Conservation (phyloP, 1,140 invertebrate species). For the Drosophila murphyi region DNA sequence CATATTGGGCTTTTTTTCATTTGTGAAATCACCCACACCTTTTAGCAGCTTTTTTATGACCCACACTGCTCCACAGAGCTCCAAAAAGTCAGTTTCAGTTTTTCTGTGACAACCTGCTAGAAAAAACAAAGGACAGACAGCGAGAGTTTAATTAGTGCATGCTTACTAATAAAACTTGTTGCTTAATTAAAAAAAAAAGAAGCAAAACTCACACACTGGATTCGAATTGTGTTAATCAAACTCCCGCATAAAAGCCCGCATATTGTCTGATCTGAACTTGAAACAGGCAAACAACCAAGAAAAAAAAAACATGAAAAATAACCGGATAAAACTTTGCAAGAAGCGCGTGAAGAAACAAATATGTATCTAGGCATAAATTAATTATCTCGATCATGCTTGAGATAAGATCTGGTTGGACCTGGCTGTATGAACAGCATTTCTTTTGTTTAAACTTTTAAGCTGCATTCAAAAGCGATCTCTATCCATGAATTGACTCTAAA, state of each 20-base stretch:
- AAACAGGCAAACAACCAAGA: slow-evolving; percentile 40
- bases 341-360: slow-evolving; percentile 24
- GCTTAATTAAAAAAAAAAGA: slow-evolving; percentile 57
- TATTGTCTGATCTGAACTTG: slow-evolving; percentile 66
- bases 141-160: slow-evolving; percentile 80
- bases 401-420: slow-evolving; percentile 16
- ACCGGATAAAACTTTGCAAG: slow-evolving; percentile 51
- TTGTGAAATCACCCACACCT: slow-evolving; percentile 75
- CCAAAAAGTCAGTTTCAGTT: slow-evolving; percentile 57
- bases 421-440: neutral
- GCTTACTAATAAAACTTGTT: slow-evolving; percentile 77
- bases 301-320: slow-evolving; percentile 1
- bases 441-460: neutral
- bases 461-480: slow-evolving; percentile 3
- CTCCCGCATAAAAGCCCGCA: slow-evolving; percentile 67
- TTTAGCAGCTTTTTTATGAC: slow-evolving; percentile 82
- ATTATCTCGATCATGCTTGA: slow-evolving; percentile 44
- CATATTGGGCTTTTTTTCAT: slow-evolving; percentile 23
- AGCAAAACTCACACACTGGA: slow-evolving; percentile 21
- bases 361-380: slow-evolving; percentile 44
- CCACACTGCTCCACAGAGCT: slow-evolving; percentile 74
- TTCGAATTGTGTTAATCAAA: slow-evolving; percentile 74
- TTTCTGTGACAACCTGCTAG: slow-evolving; percentile 58
- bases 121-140: slow-evolving; percentile 46
- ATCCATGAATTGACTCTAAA: slow-evolving; percentile 7